These are phyloP conservation scores for Pterobdella sp. DNA, from an alignment of 2,888 invertebrate genomes.

Conservation along the genomic window DNA sequence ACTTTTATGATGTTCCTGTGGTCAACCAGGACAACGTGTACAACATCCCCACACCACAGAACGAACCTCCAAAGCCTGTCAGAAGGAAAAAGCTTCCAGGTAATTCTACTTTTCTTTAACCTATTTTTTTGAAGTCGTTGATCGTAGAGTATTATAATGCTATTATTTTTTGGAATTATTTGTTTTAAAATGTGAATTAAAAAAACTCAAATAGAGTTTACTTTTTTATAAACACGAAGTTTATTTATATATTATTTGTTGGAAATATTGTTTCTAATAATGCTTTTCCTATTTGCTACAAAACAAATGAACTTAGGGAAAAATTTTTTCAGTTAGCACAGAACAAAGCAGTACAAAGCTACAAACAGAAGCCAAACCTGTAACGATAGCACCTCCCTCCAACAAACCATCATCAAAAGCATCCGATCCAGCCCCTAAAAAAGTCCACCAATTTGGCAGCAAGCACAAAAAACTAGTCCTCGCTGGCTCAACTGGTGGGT, in stretches of 20 bases:
- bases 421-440: background rate
- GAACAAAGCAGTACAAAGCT: background rate
- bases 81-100: background rate
- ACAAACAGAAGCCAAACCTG: background rate
- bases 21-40: background rate
- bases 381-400: background rate
- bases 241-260: too few relatives aligned
- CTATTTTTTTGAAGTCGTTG: too few relatives aligned
- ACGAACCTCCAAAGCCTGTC: background rate
- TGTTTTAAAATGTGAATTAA: too few relatives aligned
- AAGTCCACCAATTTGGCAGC: background rate
- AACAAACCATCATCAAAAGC: background rate
- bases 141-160: too few relatives aligned
- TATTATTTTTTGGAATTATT: too few relatives aligned
- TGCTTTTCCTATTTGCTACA: too few relatives aligned
- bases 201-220: too few relatives aligned
- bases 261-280: too few relatives aligned
- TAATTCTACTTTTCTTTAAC: too few relatives aligned
- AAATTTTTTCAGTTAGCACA: background rate
- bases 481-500: background rate
- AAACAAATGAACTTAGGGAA: background rate
- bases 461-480: background rate
- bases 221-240: too few relatives aligned
- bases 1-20: conserved; percentile 14
- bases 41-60: background rate